phyloP scores from a whole-genome alignment of 2,113 vertebrate genomes.

The Pituophis catenifer region DNA sequence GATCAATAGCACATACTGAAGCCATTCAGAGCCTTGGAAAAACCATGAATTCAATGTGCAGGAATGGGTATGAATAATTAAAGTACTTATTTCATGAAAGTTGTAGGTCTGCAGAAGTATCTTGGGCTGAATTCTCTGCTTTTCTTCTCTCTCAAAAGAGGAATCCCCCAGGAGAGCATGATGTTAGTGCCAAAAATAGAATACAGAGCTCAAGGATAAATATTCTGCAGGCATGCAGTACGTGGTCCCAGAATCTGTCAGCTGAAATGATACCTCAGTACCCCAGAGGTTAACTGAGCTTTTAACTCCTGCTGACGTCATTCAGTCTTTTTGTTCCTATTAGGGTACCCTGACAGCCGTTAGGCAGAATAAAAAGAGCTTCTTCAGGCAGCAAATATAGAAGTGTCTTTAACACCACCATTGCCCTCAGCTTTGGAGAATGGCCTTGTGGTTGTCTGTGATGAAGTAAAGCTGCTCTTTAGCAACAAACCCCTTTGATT shows the following conservation, averaged over 20 bases:
- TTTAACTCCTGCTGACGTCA: not conserved
- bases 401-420: not conserved
- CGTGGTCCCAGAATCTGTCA: not conserved
- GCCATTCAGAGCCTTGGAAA: not conserved
- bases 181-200: not conserved
- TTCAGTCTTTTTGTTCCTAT: not conserved
- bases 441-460: not conserved
- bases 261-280: not conserved
- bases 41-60: not conserved
- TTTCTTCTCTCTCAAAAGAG: not conserved
- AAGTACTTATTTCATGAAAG: not conserved
- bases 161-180: not conserved
- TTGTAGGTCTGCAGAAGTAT: not conserved
- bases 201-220: not conserved
- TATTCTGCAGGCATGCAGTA: not conserved
- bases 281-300: not conserved
- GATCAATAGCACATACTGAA: not conserved
- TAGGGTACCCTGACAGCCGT: not conserved
- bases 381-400: not conserved
- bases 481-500: not conserved
- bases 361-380: not conserved
- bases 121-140: not conserved
- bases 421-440: not conserved
- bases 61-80: not conserved
- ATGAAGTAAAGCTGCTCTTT: not conserved